Conservation (phyloP, 2,888 invertebrate genomes). For the Cephus spinipes region DNA sequence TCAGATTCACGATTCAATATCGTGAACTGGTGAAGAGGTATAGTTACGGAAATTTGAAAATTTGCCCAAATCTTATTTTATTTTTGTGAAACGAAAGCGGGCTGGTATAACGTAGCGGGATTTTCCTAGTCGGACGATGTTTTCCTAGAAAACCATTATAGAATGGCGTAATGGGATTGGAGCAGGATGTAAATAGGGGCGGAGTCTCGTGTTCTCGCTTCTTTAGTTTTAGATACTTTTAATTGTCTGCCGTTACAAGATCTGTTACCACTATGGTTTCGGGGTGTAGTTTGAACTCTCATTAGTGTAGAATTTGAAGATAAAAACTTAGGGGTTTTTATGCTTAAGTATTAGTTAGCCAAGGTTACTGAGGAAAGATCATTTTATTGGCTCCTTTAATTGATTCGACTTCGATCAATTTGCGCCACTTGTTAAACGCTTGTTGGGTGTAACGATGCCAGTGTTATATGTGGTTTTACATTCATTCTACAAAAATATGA, state of each 20-base stretch:
- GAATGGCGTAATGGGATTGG: background rate
- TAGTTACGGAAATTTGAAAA: background rate
- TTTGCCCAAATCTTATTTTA: background rate
- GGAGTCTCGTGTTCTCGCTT: background rate
- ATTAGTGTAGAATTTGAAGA: background rate
- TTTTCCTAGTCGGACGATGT: background rate
- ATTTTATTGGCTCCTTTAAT: background rate
- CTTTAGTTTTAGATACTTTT: background rate
- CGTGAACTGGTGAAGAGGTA: background rate
- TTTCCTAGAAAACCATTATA: background rate
- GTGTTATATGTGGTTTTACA: slow-evolving; percentile 23
- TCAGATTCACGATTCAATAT: background rate
- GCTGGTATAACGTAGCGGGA: background rate
- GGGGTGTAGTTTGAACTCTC: background rate
- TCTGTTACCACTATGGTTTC: background rate
- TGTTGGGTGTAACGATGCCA: slow-evolving; percentile 21
- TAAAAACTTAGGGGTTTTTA: background rate
- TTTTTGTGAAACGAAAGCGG: background rate
- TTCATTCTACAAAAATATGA: background rate
- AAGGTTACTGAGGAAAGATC: background rate
- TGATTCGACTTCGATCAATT: slow-evolving; percentile 45
- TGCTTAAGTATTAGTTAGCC: background rate
- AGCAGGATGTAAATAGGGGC: background rate
- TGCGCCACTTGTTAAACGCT: slow-evolving; percentile 47
- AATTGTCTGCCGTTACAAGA: background rate